phyloP scores from a whole-genome alignment of 2,113 vertebrate species.

The Corvus hawaiiensis region DNA sequence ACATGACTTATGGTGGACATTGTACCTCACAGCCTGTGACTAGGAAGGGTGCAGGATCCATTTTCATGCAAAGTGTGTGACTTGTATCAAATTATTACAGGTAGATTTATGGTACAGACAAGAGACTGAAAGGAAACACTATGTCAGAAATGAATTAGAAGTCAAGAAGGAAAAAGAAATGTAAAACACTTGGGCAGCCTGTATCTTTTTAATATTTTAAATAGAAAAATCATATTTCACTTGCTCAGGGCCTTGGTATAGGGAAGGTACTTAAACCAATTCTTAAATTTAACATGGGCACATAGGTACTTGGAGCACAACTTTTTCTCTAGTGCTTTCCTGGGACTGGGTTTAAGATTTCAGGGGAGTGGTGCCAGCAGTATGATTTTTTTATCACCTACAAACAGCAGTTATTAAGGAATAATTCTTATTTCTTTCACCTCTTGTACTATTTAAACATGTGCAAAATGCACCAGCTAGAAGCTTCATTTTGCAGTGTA shows the following conservation, averaged over 20 bases:
- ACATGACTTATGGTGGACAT: not conserved
- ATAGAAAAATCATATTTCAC: slow-evolving; percentile 58
- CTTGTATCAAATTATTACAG: slow-evolving; percentile 12
- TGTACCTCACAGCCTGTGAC: not conserved
- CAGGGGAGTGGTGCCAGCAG: not conserved
- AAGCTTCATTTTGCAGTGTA: not conserved
- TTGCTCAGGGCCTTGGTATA: not conserved
- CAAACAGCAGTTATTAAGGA: not conserved
- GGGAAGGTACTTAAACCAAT: not conserved
- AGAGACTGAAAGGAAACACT: slow-evolving; percentile 37
- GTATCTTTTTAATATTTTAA: slow-evolving; percentile 61
- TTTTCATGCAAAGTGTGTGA: not conserved
- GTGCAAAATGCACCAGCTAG: not conserved
- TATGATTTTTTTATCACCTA: not conserved
- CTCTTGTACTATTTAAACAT: not conserved
- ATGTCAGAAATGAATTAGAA: slow-evolving; percentile 58
- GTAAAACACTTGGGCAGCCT: slow-evolving; percentile 30
- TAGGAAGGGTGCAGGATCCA: not conserved
- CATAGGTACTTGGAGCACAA: not conserved
- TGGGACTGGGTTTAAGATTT: not conserved
- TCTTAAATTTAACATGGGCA: slow-evolving; percentile 28
- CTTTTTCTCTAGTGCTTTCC: not conserved
- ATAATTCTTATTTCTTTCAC: not conserved
- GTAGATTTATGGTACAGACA: slow-evolving; percentile 3
- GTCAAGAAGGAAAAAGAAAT: slow-evolving; percentile 48